Conservation (phyloP, 2,113 vertebrate species). For the Candoia aspera region DNA sequence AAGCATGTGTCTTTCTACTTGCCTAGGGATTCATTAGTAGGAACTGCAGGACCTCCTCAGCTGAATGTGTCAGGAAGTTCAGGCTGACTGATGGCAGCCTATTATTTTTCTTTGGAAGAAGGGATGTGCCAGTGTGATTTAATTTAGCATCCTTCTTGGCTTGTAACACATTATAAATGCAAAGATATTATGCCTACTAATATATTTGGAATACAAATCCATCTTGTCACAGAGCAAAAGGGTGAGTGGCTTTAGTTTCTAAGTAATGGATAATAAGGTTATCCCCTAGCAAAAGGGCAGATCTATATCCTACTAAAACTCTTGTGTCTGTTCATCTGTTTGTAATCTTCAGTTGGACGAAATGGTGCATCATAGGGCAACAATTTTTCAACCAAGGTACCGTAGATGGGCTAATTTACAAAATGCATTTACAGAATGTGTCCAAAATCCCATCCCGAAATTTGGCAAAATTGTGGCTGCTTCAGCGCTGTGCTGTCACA, state of each 20-base stretch:
- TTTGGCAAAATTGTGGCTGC: too few species aligned
- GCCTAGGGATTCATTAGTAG: neutral
- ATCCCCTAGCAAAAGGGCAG: neutral
- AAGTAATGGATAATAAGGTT: neutral
- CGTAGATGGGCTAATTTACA: too few species aligned
- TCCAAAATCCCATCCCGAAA: too few species aligned
- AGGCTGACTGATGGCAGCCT: neutral
- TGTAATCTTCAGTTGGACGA: too few species aligned
- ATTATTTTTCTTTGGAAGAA: too few species aligned
- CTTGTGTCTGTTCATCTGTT: too few species aligned
- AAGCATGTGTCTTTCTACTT: neutral
- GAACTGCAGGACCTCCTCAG: neutral
- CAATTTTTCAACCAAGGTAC: too few species aligned
- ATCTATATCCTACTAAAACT: neutral
- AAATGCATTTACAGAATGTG: too few species aligned
- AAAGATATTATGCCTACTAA: neutral
- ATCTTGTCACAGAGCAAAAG: neutral
- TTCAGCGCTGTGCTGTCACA: too few species aligned
- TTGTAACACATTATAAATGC: neutral
- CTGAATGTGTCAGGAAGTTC: neutral
- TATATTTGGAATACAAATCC: neutral
- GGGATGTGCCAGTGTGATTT: neutral
- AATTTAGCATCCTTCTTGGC: neutral
- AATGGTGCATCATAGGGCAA: too few species aligned
- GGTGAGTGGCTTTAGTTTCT: neutral